These are phyloP conservation scores for Bombus cullumanus DNA, from an alignment of 1,140 invertebrate species.

Conservation along the genomic window DNA sequence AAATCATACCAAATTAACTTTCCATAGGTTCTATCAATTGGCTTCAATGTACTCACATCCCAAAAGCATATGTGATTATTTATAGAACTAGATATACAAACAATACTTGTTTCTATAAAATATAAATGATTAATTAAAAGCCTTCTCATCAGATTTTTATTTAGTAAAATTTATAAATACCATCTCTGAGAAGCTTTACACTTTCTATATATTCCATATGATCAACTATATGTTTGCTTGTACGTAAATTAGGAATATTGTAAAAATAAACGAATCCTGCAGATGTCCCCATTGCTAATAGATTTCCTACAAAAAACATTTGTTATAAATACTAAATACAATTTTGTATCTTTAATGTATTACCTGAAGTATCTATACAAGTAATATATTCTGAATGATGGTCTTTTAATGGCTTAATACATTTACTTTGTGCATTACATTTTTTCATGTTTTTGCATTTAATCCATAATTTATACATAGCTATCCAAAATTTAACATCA, in stretches of 20 bases:
- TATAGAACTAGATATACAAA: conserved; percentile 46
- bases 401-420: conserved; percentile 33
- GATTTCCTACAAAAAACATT: conserved; percentile 46
- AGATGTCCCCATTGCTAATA: conserved; percentile 57
- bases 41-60: conserved; percentile 46
- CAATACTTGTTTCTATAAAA: conserved; percentile 18
- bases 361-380: conserved; percentile 55
- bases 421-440: conserved; percentile 15
- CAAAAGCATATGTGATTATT: conserved; percentile 50
- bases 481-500: conserved; percentile 53
- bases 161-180: conserved; percentile 28
- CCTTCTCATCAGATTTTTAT: background rate
- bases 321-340: background rate
- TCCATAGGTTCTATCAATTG: conserved; percentile 26
- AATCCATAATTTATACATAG: conserved; percentile 56
- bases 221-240: conserved; percentile 38
- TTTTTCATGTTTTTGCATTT: conserved; percentile 53
- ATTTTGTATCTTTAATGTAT: background rate
- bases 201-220: conserved; percentile 39
- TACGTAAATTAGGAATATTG: conserved; percentile 28
- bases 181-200: conserved; percentile 50
- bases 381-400: conserved; percentile 52
- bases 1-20: conserved; percentile 59
- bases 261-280: conserved; percentile 62
- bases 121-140: background rate